Evolutionary conservation across 1,140 invertebrate species (phyloP).

Genomic region (Chrysopa pallens): DNA sequence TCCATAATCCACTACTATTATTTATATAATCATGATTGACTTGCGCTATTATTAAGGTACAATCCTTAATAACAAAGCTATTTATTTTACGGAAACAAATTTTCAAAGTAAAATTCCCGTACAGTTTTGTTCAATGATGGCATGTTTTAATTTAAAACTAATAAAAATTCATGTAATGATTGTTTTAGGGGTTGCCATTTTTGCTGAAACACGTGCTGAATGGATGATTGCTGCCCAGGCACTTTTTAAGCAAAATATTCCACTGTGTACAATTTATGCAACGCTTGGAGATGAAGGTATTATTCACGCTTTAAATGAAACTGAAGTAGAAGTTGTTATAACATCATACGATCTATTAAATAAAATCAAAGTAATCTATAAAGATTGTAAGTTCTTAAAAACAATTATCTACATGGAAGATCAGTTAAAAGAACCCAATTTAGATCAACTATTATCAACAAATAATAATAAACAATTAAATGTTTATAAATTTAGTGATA

Average conservation of each 20-base stretch:
- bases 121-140: too few relatives aligned
- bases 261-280: constrained; percentile 91
- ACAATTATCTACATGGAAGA: constrained; percentile 82
- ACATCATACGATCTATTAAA: constrained; percentile 76
- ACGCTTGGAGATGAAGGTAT: constrained; percentile 94
- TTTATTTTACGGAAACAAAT: too few relatives aligned
- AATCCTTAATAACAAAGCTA: too few relatives aligned
- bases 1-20: too few relatives aligned
- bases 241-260: constrained; percentile 82
- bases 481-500: too few relatives aligned
- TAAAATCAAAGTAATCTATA: constrained; percentile 67
- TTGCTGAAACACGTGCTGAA: constrained; percentile 91
- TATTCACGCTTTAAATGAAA: constrained; percentile 90
- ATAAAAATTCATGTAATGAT: too few relatives aligned
- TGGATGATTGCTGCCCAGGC: constrained; percentile 93
- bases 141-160: too few relatives aligned
- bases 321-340: constrained; percentile 79
- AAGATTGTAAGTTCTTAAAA: constrained; percentile 45
- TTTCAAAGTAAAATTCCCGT: too few relatives aligned
- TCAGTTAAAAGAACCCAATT: constrained; percentile 38
- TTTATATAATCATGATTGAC: too few relatives aligned
- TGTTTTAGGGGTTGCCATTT: constrained; percentile 52
- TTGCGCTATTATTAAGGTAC: too few relatives aligned
- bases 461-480: too few relatives aligned
- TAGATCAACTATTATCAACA: constrained; percentile 10